Conservation (phyloP, 2,113 vertebrate species). For the Catharus bicknelli region DNA sequence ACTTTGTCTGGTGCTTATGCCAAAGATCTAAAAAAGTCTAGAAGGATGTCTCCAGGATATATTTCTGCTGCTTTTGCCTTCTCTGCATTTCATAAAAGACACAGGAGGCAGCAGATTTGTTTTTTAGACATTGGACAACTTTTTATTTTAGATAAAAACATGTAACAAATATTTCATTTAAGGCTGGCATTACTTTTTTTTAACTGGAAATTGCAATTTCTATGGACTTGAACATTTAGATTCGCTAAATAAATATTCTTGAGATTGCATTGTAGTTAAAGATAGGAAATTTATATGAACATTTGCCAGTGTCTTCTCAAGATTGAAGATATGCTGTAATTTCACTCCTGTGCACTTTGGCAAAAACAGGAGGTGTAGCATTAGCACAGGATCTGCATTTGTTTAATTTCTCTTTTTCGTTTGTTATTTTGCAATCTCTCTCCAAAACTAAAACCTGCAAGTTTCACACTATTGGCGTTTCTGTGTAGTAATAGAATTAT, state of each 20-base stretch:
- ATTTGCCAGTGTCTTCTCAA: not conserved
- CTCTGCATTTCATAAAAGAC: not conserved
- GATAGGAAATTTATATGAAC: not conserved
- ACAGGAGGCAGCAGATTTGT: not conserved
- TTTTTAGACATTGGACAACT: not conserved
- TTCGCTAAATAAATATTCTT: not conserved
- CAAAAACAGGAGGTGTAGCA: not conserved
- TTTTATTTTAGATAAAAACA: not conserved
- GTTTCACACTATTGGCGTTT: not conserved
- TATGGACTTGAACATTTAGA: not conserved
- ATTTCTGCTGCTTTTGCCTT: not conserved
- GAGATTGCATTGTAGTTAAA: not conserved
- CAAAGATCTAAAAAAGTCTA: not conserved
- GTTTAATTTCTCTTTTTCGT: not conserved
- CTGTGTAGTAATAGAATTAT: not conserved
- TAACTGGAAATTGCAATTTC: not conserved
- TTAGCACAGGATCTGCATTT: not conserved
- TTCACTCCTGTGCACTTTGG: not conserved
- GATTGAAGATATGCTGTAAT: not conserved
- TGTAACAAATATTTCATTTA: not conserved
- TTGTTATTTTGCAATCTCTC: not conserved
- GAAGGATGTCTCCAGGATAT: not conserved
- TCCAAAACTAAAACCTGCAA: not conserved
- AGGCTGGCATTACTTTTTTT: not conserved
- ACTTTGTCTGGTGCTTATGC: slow-evolving; percentile 7